A percentile compares a stretch with the other conserved stretches of the same genome.
Conservation (phyloP, 1,140 invertebrate genomes). For the Brachionus rubens region DNA sequence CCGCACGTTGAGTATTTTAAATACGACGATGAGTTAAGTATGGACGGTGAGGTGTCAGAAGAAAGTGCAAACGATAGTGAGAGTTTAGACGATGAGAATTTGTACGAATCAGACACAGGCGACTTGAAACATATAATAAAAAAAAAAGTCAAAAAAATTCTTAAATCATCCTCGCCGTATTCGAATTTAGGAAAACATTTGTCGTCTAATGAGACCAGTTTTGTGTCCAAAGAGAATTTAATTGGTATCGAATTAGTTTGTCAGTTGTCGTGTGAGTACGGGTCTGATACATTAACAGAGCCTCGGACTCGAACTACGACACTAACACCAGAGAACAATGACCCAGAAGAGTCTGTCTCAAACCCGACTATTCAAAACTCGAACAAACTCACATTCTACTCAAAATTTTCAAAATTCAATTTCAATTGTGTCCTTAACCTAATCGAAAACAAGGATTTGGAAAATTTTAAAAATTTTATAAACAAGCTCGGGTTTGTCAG, state of each 20-base stretch:
- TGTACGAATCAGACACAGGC: neutral
- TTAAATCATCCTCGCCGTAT: neutral
- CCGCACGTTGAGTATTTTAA: neutral
- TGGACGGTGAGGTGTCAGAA: neutral
- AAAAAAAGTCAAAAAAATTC: neutral
- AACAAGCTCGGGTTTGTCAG: neutral
- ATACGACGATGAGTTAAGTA: neutral
- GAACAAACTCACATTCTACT: neutral
- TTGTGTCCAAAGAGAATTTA: neutral
- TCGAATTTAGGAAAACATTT: neutral
- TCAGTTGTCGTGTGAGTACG: neutral
- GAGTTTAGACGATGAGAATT: neutral
- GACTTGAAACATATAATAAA: neutral
- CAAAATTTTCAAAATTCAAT: constrained; percentile 34
- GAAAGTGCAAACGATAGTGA: neutral
- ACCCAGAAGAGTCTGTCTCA: neutral
- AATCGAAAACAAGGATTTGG: neutral
- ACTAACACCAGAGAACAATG: neutral
- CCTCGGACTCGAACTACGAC: neutral
- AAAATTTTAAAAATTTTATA: neutral
- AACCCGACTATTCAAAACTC: neutral
- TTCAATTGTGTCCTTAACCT: constrained; percentile 18
- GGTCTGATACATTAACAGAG: neutral
- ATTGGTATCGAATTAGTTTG: constrained; percentile 15
- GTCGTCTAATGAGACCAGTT: neutral